Percentiles rank a stretch among this genome's conserved stretches.
Evolutionary conservation across 2,113 vertebrate species (phyloP).

Genomic region (Atrichornis clamosus): DNA sequence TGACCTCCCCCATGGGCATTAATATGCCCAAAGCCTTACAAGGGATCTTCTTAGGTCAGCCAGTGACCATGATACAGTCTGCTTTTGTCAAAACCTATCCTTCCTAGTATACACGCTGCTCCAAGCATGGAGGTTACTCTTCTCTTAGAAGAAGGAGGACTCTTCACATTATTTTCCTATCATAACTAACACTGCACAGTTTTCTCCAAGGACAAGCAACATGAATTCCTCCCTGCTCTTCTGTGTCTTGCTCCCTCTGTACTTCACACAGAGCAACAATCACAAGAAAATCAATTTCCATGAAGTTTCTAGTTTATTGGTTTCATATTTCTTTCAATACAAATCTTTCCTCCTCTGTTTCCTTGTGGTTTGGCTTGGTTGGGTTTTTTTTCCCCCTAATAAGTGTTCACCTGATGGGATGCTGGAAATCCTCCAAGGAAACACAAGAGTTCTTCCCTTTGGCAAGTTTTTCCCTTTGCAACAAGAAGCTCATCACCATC

Average conservation of each 20-base stretch:
- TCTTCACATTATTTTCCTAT: not conserved
- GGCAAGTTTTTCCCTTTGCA: not conserved
- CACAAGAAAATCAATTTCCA: not conserved
- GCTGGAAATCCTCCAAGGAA: not conserved
- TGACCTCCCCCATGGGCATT: not conserved
- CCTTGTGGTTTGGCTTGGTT: not conserved
- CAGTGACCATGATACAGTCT: not conserved
- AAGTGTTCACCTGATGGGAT: not conserved
- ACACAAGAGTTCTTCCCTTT: not conserved
- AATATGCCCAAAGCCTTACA: not conserved
- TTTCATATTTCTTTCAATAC: not conserved
- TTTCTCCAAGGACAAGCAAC: not conserved
- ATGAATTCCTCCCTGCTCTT: not conserved
- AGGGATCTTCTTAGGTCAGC: not conserved
- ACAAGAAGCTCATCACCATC: not conserved
- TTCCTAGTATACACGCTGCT: not conserved
- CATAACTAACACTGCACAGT: not conserved
- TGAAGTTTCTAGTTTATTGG: not conserved
- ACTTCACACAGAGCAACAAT: not conserved
- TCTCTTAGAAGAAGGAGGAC: not conserved
- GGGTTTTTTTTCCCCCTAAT: not conserved
- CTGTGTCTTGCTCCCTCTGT: not conserved
- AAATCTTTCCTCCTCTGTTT: not conserved
- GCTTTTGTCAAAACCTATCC: not conserved
- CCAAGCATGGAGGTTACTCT: accelerated